Evolutionary conservation across 2,797 vertebrate genomes (phyloP).

Genomic region (Gobionotothen gibberifrons): DNA sequence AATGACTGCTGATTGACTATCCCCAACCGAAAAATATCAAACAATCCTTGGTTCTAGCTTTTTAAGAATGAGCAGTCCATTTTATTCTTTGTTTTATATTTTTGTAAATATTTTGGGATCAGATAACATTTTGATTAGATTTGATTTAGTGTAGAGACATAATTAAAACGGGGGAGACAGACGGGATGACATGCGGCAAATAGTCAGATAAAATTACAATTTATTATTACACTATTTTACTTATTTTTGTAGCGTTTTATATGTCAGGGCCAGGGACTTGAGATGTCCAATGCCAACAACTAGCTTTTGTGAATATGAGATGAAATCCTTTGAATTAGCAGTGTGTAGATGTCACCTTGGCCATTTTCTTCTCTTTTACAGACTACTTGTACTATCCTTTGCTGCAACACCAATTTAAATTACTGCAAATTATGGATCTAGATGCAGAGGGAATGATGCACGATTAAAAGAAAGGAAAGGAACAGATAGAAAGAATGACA

Average conservation of each 20-base stretch:
- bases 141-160: too few species aligned
- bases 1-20: constrained; percentile 1
- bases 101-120: not conserved
- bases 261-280: too few species aligned
- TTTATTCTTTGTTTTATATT: not conserved
- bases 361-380: too few species aligned
- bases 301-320: too few species aligned
- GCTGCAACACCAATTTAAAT: not conserved
- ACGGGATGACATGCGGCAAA: too few species aligned
- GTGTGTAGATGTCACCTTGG: not conserved
- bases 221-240: too few species aligned
- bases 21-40: not conserved
- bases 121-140: not conserved
- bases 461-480: not conserved
- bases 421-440: not conserved
- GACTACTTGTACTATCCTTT: not conserved
- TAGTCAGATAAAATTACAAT: too few species aligned
- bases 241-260: too few species aligned
- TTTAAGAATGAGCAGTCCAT: not conserved
- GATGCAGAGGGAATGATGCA: not conserved
- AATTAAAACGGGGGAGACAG: too few species aligned
- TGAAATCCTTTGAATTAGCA: not conserved
- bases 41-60: not conserved
- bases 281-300: too few species aligned
- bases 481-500: not conserved